Conservation (phyloP, 2,113 vertebrate species). For the Nothocercus nigrocapillus region DNA sequence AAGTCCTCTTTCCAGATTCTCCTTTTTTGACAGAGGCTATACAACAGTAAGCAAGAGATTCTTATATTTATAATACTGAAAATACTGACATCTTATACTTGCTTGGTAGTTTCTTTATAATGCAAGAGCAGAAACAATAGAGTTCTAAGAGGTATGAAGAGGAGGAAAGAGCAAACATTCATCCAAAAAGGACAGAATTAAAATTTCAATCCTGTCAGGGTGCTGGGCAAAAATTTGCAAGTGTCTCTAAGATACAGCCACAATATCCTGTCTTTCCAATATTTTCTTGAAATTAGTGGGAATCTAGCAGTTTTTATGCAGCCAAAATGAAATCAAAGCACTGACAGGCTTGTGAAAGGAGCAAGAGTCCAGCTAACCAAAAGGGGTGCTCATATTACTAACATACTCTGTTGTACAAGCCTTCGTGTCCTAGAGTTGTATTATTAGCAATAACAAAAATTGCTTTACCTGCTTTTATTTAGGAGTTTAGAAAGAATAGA, state of each 20-base stretch:
- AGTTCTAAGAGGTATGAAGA: not conserved
- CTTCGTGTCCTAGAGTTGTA: not conserved
- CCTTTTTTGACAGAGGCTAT: not conserved
- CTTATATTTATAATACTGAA: not conserved
- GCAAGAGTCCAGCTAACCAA: conserved; percentile 1
- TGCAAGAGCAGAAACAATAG: not conserved
- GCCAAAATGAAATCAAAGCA: conserved; percentile 21
- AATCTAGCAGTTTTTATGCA: not conserved
- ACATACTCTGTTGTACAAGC: accelerated
- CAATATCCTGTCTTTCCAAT: not conserved
- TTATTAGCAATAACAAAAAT: not conserved
- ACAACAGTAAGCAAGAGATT: not conserved
- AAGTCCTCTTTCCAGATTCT: not conserved
- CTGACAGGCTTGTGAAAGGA: not conserved
- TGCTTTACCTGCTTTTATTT: not conserved
- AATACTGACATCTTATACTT: not conserved
- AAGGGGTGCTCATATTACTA: not conserved
- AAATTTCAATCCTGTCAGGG: not conserved
- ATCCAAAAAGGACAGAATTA: not conserved
- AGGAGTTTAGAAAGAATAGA: not conserved
- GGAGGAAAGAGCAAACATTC: not conserved
- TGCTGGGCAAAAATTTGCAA: not conserved
- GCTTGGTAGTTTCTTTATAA: not conserved
- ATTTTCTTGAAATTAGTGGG: not conserved
- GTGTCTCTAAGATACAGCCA: not conserved